Conservation (phyloP, 2,888 invertebrate genomes). For the Rhynchonema sp. region DNA sequence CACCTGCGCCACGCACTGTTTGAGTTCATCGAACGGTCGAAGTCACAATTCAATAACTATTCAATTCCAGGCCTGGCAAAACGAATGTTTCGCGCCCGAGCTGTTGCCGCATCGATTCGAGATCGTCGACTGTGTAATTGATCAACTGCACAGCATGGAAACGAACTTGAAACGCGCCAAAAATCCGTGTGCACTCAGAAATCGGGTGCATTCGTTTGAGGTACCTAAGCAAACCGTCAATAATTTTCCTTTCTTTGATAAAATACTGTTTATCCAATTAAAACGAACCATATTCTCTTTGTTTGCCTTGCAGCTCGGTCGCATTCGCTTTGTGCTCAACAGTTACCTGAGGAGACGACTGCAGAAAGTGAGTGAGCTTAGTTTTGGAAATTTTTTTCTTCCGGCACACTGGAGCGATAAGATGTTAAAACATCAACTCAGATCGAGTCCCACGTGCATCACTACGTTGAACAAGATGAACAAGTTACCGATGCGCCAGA, state of each 20-base stretch:
- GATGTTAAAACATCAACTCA: too few species aligned
- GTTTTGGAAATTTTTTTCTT: too few species aligned
- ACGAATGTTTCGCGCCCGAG: conserved; percentile 74
- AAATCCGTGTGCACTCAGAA: conserved; percentile 56
- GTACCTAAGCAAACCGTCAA: too few species aligned
- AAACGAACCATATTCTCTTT: too few species aligned
- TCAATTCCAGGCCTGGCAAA: conserved; percentile 57
- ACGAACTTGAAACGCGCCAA: conserved; percentile 36
- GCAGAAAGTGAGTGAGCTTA: conserved; percentile 42
- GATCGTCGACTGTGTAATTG: conserved; percentile 64
- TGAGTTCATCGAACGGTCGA: too few species aligned
- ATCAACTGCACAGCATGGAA: conserved; percentile 71
- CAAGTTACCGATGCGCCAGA: conserved; percentile 37
- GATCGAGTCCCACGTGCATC: conserved; percentile 39
- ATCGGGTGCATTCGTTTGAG: conserved; percentile 46
- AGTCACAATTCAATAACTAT: too few species aligned
- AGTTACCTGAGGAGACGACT: conserved; percentile 63
- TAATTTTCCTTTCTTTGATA: too few species aligned
- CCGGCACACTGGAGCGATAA: too few species aligned
- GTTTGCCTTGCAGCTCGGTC: conserved; percentile 48
- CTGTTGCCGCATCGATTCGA: conserved; percentile 61
- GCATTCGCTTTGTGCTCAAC: conserved; percentile 61
- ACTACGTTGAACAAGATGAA: conserved; percentile 48
- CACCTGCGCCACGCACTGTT: too few species aligned
- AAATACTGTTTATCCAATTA: too few species aligned